Conservation (phyloP, 2,888 invertebrate species). For the Autographa gamma region DNA sequence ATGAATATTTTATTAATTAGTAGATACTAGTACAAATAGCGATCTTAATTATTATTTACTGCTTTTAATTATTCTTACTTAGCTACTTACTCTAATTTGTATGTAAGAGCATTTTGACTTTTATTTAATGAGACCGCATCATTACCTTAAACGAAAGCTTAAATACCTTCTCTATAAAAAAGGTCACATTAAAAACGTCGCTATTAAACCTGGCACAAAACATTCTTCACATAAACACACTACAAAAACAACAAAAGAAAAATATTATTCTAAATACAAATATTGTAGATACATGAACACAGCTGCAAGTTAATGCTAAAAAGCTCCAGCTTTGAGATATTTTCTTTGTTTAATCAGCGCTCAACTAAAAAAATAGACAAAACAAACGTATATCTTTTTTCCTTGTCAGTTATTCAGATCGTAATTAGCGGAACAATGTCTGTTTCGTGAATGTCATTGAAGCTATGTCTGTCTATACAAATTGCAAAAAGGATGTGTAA, state of each 20-base stretch:
- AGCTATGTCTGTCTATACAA: background rate
- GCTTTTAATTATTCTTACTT: no score
- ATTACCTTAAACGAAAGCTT: no score
- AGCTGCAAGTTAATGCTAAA: slow-evolving; percentile 22
- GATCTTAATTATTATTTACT: no score
- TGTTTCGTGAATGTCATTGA: background rate
- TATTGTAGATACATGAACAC: background rate
- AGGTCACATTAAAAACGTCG: no score
- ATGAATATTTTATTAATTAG: no score
- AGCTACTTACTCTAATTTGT: no score
- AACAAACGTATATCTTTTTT: slow-evolving; percentile 26
- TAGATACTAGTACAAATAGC: no score
- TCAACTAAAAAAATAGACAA: slow-evolving; percentile 27
- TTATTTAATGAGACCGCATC: no score
- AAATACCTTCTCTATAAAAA: no score
- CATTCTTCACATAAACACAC: background rate
- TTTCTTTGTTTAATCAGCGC: slow-evolving; percentile 57
- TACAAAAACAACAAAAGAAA: slow-evolving; percentile 17
- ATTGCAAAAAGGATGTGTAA: background rate
- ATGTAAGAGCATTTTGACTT: no score
- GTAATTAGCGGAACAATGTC: slow-evolving; percentile 38
- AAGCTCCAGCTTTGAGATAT: slow-evolving; percentile 45
- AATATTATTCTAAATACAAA: slow-evolving; percentile 5
- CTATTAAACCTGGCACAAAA: background rate
- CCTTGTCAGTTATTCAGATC: slow-evolving; percentile 21